Conservation (phyloP, 2,888 invertebrate species). For the Spodoptera exigua region DNA sequence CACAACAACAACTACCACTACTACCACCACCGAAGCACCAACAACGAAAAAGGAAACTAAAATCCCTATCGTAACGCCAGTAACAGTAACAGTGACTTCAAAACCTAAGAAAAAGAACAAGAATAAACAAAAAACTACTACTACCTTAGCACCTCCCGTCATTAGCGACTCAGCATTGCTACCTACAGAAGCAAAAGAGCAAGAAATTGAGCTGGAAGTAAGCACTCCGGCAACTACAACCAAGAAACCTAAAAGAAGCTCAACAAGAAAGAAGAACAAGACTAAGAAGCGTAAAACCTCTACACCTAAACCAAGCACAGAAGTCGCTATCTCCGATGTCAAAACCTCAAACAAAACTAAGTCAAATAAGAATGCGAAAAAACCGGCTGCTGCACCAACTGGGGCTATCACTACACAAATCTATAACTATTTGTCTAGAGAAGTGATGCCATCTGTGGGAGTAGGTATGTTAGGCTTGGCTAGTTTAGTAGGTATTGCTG, state of each 20-base stretch:
- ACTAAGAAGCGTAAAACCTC: slow-evolving; percentile 90
- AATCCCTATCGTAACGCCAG: slow-evolving; percentile 58
- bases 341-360: slow-evolving; percentile 90
- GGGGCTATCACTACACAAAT: slow-evolving; percentile 92
- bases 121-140: slow-evolving; percentile 75
- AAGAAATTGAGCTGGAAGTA: slow-evolving; percentile 85
- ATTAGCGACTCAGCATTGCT: slow-evolving; percentile 79
- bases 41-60: slow-evolving; percentile 75
- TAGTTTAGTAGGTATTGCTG: slow-evolving; percentile 93
- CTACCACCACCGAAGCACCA: slow-evolving; percentile 67
- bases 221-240: slow-evolving; percentile 84
- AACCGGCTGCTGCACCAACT: slow-evolving; percentile 72
- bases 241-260: slow-evolving; percentile 83
- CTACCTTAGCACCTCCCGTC: slow-evolving; percentile 72
- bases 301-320: slow-evolving; percentile 75
- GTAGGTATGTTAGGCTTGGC: slow-evolving; percentile 93
- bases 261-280: slow-evolving; percentile 88
- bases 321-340: slow-evolving; percentile 73
- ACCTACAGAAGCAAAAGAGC: slow-evolving; percentile 84
- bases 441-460: slow-evolving; percentile 95
- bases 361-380: slow-evolving; percentile 77
- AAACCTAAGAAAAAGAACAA: slow-evolving; percentile 84
- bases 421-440: slow-evolving; percentile 93
- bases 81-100: slow-evolving; percentile 70
- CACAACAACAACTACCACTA: slow-evolving; percentile 61